Evolutionary conservation across 2,888 invertebrate genomes (phyloP), one percentile per base, ranked within the genome.

Genomic region (Oscheius onirici): DNA sequence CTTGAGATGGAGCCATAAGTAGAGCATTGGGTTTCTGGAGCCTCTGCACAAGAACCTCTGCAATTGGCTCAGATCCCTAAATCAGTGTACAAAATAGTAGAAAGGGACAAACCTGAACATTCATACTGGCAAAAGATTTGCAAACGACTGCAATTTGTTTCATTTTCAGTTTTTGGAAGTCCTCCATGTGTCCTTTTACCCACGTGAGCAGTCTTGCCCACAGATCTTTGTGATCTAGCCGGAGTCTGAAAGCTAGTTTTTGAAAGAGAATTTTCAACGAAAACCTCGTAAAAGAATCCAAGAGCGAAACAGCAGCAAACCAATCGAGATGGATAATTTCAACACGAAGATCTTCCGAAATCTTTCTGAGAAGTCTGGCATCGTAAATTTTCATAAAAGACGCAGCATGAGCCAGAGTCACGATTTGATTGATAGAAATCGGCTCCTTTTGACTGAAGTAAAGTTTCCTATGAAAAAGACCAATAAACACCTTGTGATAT

Each of bases 251-350:
- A 54, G 26, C 24, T n/a, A n/a, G n/a, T n/a, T n/a, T n/a, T n/a
- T n/a, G 20, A 54, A 66, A n/a, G 10, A 20, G 17, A 22, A 51
- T 49, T 17, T 41, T 11, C 6, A 57, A 66, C 28, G 34, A 15
- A 2, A 13, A 69, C 69, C 40, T 44, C 13, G 58, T 58, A 24
- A 69, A 69, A 1, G 69, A 69, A 10, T 69, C 60, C 1, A 69
- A 40, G 24, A 69, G 49, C 8, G 58, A 28, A 11, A 46, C 28
- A n/a, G 51, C 69, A 34, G 58, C 69, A 34, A 26, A 41, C 51
- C 57, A 69, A 17, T 26, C 28, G 3, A 69, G 34, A 17, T 69
- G 69, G 17, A 57, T 69, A 5, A 69, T 46, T 22, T 58, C 34
- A 17, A 49, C 41, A 5, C 10, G 15, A 17, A 69, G 49, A 57